These are phyloP conservation scores for Dinocampus coccinellae DNA, from an alignment of 2,888 invertebrate species.

Conservation along the genomic window DNA sequence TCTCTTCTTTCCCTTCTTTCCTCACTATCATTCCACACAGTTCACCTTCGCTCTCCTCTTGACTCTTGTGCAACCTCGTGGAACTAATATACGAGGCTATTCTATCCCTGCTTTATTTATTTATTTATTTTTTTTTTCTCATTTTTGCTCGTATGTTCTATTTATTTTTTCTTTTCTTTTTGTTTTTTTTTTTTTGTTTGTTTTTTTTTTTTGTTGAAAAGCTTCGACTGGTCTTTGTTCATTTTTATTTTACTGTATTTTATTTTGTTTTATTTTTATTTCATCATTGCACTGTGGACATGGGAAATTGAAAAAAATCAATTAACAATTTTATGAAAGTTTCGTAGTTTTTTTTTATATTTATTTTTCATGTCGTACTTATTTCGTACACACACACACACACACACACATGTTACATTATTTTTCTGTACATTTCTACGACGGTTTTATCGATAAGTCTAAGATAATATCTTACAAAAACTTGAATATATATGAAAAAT, in stretches of 20 bases:
- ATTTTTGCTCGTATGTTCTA: not conserved
- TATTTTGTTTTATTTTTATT: too few relatives aligned
- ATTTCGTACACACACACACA: not conserved
- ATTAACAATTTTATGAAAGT: not conserved
- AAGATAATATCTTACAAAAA: not conserved
- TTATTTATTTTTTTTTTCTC: conserved; percentile 11
- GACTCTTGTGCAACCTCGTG: conserved; percentile 3
- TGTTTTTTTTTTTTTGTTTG: not conserved
- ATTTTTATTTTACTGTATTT: too few relatives aligned
- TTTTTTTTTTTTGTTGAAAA: too few relatives aligned
- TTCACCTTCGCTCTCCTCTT: not conserved
- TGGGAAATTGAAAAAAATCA: not conserved
- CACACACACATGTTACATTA: not conserved
- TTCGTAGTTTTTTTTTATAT: not conserved
- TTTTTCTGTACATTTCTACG: not conserved
- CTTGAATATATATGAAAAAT: not conserved
- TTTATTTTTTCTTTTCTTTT: not conserved
- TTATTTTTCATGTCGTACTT: not conserved
- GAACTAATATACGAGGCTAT: conserved; percentile 30
- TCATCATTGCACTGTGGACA: not conserved
- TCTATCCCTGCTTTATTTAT: conserved; percentile 18
- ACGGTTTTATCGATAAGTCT: not conserved
- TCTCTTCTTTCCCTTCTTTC: conserved; percentile 9
- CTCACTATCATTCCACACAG: conserved; percentile 21
- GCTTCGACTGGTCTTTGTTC: too few relatives aligned